phyloP scores from a whole-genome alignment of 2,797 vertebrate genomes.

The Mormyrops boulengeri region DNA sequence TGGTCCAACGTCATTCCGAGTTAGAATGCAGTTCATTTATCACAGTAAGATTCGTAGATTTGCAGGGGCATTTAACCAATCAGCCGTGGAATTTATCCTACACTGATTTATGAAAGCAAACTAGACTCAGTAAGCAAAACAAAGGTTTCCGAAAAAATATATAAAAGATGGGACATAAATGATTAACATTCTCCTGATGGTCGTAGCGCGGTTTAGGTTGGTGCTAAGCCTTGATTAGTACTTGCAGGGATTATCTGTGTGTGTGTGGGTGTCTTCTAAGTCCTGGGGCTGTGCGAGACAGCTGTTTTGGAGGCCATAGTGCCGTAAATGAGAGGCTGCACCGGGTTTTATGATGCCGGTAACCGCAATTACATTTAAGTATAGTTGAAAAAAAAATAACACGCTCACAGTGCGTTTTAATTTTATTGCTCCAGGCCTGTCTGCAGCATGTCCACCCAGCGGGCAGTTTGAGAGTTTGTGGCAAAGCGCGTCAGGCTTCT shows the following conservation, averaged over 20 bases:
- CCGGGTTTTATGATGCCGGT: neutral
- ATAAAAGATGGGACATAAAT: neutral
- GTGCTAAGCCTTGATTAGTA: neutral
- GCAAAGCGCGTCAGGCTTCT: neutral
- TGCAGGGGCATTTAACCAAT: neutral
- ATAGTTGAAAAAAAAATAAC: neutral
- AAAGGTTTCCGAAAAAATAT: neutral
- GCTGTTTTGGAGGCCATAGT: neutral
- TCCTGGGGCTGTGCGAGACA: neutral
- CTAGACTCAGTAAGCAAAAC: neutral
- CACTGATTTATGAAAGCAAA: neutral
- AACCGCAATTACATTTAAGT: constrained; percentile 9
- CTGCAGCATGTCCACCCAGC: neutral
- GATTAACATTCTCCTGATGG: neutral
- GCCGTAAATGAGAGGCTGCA: neutral
- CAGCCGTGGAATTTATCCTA: neutral
- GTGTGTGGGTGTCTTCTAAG: neutral
- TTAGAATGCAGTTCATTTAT: neutral
- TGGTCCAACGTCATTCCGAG: neutral
- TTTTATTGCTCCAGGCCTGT: neutral
- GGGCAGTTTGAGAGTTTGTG: neutral
- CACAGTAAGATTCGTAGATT: neutral
- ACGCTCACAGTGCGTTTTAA: neutral
- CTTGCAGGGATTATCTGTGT: neutral
- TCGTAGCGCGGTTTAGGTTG: neutral